A percentile compares a stretch with the other conserved stretches of the same genome.
Evolutionary conservation across 2,113 vertebrate genomes (phyloP).

Genomic region (Prunella fulvescens): DNA sequence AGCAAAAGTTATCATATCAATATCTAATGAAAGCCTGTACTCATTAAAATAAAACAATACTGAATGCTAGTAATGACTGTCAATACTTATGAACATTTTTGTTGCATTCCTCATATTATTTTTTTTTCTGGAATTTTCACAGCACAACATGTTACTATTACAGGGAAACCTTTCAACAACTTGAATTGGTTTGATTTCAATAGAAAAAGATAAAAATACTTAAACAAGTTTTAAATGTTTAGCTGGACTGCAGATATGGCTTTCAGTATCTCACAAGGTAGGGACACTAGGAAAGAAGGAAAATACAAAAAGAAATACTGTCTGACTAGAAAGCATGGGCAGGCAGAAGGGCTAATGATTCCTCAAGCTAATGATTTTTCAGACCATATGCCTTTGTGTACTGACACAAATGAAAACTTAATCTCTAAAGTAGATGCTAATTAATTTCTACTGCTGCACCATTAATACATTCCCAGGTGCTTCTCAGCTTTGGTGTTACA

Average conservation of each 20-base stretch:
- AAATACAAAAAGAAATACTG: neutral
- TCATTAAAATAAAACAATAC: neutral
- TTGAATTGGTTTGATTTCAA: neutral
- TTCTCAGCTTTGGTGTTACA: fast-evolving
- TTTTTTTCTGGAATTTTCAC: neutral
- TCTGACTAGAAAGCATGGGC: neutral
- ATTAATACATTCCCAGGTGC: neutral
- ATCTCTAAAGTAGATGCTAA: neutral
- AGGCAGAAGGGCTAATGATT: neutral
- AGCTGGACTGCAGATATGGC: neutral
- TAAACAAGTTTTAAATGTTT: neutral
- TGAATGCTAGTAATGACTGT: neutral
- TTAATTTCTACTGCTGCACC: neutral
- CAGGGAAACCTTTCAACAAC: neutral
- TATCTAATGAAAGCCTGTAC: neutral
- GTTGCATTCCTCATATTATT: neutral
- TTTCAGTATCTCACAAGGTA: neutral
- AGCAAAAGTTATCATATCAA: neutral
- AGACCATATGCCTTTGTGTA: neutral
- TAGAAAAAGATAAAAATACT: neutral
- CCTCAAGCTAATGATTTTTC: neutral
- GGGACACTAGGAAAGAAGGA: neutral
- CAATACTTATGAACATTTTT: neutral
- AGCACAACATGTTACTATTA: neutral
- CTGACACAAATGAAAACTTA: neutral